Conservation (phyloP, 1,140 invertebrate genomes). For the Mizuhopecten yessoensis region DNA sequence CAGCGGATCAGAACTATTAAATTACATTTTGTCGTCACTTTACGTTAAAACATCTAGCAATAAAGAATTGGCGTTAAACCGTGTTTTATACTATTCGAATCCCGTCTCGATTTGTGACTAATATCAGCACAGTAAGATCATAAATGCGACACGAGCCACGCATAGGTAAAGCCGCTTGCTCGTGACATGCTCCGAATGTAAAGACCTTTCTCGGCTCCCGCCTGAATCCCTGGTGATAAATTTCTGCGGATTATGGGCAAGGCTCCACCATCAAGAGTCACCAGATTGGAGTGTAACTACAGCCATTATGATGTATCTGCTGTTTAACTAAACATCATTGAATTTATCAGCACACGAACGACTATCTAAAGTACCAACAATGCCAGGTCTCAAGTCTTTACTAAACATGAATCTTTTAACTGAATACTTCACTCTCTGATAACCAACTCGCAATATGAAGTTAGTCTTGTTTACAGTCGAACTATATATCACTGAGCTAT, state of each 20-base stretch:
- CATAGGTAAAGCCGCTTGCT: too few species aligned
- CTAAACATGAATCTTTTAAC: not conserved
- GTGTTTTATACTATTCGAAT: not conserved
- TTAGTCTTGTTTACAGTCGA: not conserved
- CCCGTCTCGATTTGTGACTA: not conserved
- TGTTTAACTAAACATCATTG: too few species aligned
- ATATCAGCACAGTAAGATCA: not conserved
- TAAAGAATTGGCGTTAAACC: not conserved
- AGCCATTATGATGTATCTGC: too few species aligned
- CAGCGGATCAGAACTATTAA: not conserved
- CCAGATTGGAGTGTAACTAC: not conserved
- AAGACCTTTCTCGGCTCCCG: not conserved
- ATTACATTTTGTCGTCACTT: not conserved
- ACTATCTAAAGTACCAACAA: not conserved
- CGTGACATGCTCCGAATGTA: not conserved
- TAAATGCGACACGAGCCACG: not conserved
- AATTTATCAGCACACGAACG: too few species aligned
- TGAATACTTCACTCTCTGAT: too few species aligned
- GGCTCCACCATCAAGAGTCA: not conserved
- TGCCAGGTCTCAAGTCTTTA: not conserved
- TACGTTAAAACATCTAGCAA: too few species aligned
- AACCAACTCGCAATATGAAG: not conserved
- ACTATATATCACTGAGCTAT: too few species aligned
- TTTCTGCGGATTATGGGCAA: not conserved
- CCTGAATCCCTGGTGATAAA: not conserved